Conservation (phyloP, 2,888 invertebrate genomes). For the Melieria omissa region DNA sequence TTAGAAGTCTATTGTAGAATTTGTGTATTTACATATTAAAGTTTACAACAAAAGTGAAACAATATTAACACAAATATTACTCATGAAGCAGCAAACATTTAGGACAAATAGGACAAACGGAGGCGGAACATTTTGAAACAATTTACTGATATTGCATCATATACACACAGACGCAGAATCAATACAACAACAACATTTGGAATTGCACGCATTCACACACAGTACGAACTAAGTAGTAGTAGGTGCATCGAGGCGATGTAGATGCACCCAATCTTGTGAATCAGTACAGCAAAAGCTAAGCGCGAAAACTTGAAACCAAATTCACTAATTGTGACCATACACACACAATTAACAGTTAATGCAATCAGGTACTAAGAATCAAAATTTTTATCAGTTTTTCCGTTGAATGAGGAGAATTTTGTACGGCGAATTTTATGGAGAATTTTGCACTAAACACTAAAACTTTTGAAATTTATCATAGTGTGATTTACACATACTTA, state of each 20-base stretch:
- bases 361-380: conserved; percentile 58
- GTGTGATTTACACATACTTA: conserved; percentile 21
- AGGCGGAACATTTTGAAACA: background rate
- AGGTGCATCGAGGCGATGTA: too few relatives aligned
- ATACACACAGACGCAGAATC: too few relatives aligned
- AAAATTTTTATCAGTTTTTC: conserved; percentile 49
- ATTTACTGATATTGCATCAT: conserved; percentile 6
- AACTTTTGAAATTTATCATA: conserved; percentile 27
- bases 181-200: too few relatives aligned
- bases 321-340: background rate
- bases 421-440: conserved; percentile 8
- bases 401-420: conserved; percentile 1
- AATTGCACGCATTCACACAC: too few relatives aligned
- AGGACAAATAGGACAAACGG: background rate
- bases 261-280: too few relatives aligned
- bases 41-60: conserved; percentile 49
- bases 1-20: conserved; percentile 41
- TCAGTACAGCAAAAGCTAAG: too few relatives aligned
- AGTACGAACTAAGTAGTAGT: too few relatives aligned
- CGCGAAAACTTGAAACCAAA: too few relatives aligned
- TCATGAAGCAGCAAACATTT: background rate
- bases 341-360: conserved; percentile 43
- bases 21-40: conserved; percentile 58
- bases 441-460: conserved; percentile 19
- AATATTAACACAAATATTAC: background rate